Percentiles rank a stretch among this genome's conserved stretches.
Evolutionary conservation across 23 tunicate genomes (phyloP).

Genomic region (Halocynthia aurantium): DNA sequence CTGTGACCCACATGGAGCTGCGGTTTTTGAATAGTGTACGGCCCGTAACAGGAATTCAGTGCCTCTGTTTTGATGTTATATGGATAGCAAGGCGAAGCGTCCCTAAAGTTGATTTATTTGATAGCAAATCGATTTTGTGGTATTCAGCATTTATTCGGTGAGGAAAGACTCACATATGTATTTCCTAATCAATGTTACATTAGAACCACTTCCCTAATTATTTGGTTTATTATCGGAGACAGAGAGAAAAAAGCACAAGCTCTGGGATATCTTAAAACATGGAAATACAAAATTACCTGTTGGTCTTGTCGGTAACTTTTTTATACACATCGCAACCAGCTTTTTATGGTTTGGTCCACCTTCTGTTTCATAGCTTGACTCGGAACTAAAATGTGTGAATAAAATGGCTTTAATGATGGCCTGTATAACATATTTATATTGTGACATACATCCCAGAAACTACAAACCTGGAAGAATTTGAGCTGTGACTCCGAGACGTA

Average conservation of each 20-base stretch:
- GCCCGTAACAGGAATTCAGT: too few relatives aligned
- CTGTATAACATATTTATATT: background rate
- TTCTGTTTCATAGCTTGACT: constrained; percentile 34
- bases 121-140: too few relatives aligned
- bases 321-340: constrained; percentile 78
- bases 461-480: constrained; percentile 46
- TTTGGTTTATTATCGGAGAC: too few relatives aligned
- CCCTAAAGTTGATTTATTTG: too few relatives aligned
- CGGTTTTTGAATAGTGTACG: too few relatives aligned
- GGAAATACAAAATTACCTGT: constrained; percentile 40
- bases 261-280: background rate
- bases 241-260: background rate
- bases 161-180: too few relatives aligned
- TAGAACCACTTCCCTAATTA: too few relatives aligned
- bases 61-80: too few relatives aligned
- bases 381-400: constrained; percentile 14
- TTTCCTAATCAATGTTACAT: too few relatives aligned
- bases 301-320: constrained; percentile 74
- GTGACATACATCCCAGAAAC: background rate
- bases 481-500: constrained; percentile 39
- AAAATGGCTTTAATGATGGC: background rate
- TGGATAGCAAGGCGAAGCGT: too few relatives aligned
- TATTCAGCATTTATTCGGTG: too few relatives aligned
- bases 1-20: too few relatives aligned
- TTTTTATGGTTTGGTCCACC: constrained; percentile 40